Evolutionary conservation across 2,888 invertebrate genomes (phyloP), one percentile per base, ranked within the genome.

Genomic region (Bellardia pandia): DNA sequence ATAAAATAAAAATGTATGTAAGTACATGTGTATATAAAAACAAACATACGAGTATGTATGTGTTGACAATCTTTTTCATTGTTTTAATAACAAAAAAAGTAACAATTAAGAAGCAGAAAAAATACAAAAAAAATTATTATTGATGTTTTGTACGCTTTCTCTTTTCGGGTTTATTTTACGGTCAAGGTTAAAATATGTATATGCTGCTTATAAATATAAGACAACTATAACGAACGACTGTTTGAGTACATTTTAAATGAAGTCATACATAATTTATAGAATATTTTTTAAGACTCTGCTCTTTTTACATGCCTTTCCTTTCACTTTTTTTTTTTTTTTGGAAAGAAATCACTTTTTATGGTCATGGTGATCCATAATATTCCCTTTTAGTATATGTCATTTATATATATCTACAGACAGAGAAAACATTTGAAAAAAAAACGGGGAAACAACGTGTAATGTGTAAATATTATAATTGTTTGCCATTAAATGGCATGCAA

Each of bases 141-240:
- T 71, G 56, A 45, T 23, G 8, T 60, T 60, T 33, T 48, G 16
- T 72, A 60, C 5, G 30, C 16, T 33, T 3, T 4, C 33, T 33
- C 13, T 30, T 33, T 58, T 74, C 45, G 37, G 37, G 48, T 40
- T 14, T 14, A 37, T 62, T 64, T n/a, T 53, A 66, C 40, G 76
- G 76, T 76, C 76, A 76, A 76, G 76, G 76, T 53, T 76, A 40
- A 16, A 53, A 9, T 45, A 14, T 42, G 4, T 37, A 37, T 37
- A 37, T 6, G 3, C 1, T 37, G 37, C 37, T 37, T 37, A n/a
- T 16, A 9, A 16, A 7, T 56, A 45, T 45, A 23, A 11, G 23
- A 30, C 42, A 3, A 8, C n/a, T 51, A 51, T n/a, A 51, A n/a
- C n/a, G 5, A n/a, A n/a, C 14, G 14, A 14, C 51, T 13, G 51